Evolutionary conservation across 2,888 invertebrate genomes (phyloP).

Genomic region (Stegana nigrithorax): DNA sequence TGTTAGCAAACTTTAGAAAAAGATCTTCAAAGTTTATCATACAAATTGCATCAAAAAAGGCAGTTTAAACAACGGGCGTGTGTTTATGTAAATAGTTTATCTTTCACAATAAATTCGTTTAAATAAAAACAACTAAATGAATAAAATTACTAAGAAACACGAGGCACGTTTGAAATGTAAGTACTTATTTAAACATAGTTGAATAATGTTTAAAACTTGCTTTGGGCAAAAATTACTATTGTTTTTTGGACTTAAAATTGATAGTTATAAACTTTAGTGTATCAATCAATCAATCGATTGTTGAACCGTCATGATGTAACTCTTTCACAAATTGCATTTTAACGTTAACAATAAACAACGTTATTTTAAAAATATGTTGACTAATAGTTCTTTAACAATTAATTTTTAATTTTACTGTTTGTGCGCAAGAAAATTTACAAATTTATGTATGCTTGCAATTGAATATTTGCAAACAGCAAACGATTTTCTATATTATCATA

Average conservation of each 20-base stretch:
- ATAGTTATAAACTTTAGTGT: too few relatives aligned
- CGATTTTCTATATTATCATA: neutral
- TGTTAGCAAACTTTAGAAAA: slow-evolving; percentile 15
- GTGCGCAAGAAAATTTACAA: slow-evolving; percentile 1
- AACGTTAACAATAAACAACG: slow-evolving; percentile 12
- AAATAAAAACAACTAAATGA: slow-evolving; percentile 1
- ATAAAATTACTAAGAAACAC: slow-evolving; percentile 53
- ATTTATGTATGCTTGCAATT: too few relatives aligned
- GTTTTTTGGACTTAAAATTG: too few relatives aligned
- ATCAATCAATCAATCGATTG: too few relatives aligned
- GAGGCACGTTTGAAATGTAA: slow-evolving; percentile 60
- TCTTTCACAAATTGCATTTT: slow-evolving; percentile 20
- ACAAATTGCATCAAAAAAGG: slow-evolving; percentile 16
- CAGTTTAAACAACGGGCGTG: slow-evolving; percentile 13
- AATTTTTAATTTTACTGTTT: neutral
- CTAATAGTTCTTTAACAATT: slow-evolving; percentile 7
- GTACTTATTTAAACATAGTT: slow-evolving; percentile 48
- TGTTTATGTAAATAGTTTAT: neutral
- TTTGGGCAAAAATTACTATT: too few relatives aligned
- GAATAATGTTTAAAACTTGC: too few relatives aligned
- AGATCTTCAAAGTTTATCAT: slow-evolving; percentile 4
- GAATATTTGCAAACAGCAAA: slow-evolving; percentile 14
- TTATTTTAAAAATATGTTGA: slow-evolving; percentile 6
- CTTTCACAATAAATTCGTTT: slow-evolving; percentile 4
- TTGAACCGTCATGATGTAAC: too few relatives aligned